These are phyloP conservation scores for Lacerta viridis DNA, from an alignment of 2,797 vertebrate genomes.

Conservation along the genomic window DNA sequence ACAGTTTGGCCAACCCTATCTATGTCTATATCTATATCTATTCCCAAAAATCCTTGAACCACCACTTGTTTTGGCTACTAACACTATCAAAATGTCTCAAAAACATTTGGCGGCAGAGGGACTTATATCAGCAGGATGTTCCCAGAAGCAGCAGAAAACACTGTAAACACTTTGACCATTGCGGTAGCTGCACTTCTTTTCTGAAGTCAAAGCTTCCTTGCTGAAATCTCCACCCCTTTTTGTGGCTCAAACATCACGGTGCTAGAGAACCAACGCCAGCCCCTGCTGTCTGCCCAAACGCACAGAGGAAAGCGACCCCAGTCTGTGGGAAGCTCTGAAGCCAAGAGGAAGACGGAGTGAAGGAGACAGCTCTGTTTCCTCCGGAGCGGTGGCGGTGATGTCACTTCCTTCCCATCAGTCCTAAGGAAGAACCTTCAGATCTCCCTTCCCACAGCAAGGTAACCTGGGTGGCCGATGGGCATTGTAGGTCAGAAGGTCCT, in stretches of 20 bases:
- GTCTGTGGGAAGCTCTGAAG: fast-evolving
- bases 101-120: fast-evolving
- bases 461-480: neutral
- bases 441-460: neutral
- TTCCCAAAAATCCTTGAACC: neutral
- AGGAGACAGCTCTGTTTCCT: neutral
- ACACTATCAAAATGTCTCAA: neutral
- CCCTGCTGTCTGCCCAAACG: fast-evolving
- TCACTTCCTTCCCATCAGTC: neutral
- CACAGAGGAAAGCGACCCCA: fast-evolving
- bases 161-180: neutral
- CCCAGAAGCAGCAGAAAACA: neutral
- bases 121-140: fast-evolving
- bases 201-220: neutral
- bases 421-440: conserved; percentile 26
- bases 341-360: neutral
- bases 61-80: neutral
- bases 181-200: fast-evolving
- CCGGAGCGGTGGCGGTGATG: too few species aligned
- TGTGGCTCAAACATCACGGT: neutral
- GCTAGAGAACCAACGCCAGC: fast-evolving
- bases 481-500: too few species aligned
- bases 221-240: neutral
- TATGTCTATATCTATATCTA: too few species aligned
- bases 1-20: too few species aligned